A percentile compares a stretch with the other conserved stretches of the same genome.
phyloP scores from a whole-genome alignment of 2,113 vertebrate species.

The Podiceps cristatus region DNA sequence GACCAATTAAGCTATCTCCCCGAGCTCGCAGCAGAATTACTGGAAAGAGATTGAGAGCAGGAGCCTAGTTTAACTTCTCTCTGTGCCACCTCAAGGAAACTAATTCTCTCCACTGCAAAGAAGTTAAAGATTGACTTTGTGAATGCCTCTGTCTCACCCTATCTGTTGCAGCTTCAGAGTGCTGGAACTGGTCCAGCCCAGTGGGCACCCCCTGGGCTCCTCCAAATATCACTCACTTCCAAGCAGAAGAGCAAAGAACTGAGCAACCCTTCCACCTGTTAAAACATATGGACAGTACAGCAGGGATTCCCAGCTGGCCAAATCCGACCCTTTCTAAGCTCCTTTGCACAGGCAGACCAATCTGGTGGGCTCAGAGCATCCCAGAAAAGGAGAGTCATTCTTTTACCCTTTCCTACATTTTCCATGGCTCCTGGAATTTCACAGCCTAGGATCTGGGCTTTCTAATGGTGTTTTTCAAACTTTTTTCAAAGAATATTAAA shows the following conservation, averaged over 20 bases:
- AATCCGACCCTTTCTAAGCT: neutral
- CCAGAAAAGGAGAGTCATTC: neutral
- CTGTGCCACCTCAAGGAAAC: neutral
- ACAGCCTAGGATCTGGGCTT: neutral
- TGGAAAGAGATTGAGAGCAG: neutral
- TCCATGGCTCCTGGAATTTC: neutral
- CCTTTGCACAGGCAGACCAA: neutral
- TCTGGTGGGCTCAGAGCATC: neutral
- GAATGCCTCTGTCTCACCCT: neutral
- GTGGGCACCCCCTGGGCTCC: neutral
- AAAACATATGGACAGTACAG: neutral
- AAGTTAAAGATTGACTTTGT: neutral
- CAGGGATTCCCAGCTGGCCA: constrained; percentile 11
- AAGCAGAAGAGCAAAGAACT: neutral
- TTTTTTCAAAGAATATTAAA: neutral
- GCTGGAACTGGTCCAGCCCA: neutral
- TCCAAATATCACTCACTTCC: neutral
- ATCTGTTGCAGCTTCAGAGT: neutral
- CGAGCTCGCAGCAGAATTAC: neutral
- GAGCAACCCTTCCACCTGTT: constrained; percentile 2
- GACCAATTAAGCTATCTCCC: neutral
- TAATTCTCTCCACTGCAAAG: neutral
- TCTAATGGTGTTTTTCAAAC: neutral
- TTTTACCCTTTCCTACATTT: neutral
- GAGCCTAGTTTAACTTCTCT: neutral